Evolutionary conservation across 2,888 invertebrate species (phyloP), one percentile per base, ranked within the genome.

Genomic region (Salpingus planirostris): DNA sequence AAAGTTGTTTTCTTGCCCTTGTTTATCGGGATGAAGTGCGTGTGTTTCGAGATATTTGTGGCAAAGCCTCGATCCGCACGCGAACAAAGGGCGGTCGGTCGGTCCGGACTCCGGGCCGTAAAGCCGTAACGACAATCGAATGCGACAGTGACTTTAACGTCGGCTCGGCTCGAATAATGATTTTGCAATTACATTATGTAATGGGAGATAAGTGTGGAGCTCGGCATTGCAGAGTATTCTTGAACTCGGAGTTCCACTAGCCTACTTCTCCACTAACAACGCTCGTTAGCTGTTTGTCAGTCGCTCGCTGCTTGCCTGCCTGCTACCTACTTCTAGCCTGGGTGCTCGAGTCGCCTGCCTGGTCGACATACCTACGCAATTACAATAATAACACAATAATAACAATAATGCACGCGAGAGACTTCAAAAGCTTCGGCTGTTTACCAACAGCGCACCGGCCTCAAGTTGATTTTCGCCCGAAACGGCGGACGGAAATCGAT

Each of bases 221-320:
- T 36, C 35, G 35, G 36, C 36, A 36, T 35, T 39, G 39, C 35
- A 34, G 39, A 39, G 37, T 39, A 48, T 40, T 49, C 46, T 47
- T 49, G 47, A 50, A 50, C 50, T 49, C 44, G 26, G 27, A 56
- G 58, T 50, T 57, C 59, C 42, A 61, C 58, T 61, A 59, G 59
- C 60, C 61, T 61, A 61, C 54, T 60, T 61, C 45, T 52, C 32
- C 15, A 32, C 32, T 32, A 32, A 35, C 29, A 15, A 30, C 38
- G 31, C 27, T 32, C 22, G 33, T 30, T 37, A 26, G 27, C 29
- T 31, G 18, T 18, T 18, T 18, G 5, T 18, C 8, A 18, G 18
- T 15, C 18, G 15, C n/a, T 24, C 8, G 18, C 12, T 7, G 11
- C 27, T 21, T 26, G 14, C 13, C 25, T 28, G 11, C 11, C 12